Evolutionary conservation across 1,140 invertebrate genomes (phyloP).

Genomic region (Gonatopus flavifemur): DNA sequence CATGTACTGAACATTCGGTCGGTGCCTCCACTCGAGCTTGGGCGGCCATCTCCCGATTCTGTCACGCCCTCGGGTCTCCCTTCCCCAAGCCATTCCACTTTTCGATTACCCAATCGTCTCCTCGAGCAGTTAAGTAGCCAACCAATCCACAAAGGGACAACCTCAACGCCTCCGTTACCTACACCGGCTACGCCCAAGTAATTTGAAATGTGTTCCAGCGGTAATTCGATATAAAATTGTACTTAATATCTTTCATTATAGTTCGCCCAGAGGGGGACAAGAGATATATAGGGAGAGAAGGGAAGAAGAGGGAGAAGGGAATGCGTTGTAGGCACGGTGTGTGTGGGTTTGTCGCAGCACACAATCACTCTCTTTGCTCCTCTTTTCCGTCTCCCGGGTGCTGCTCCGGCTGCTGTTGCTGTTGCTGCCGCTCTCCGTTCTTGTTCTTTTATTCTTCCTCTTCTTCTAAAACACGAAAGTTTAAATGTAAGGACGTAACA

Average conservation of each 20-base stretch:
- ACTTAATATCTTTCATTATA: conserved; percentile 61
- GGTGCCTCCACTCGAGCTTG: conserved; percentile 24
- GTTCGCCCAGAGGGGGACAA: conserved; percentile 27
- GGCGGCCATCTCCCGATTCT: conserved; percentile 49
- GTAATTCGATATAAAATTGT: conserved; percentile 62
- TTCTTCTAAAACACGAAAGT: too few species aligned
- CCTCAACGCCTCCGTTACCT: conserved; percentile 24
- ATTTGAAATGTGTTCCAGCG: conserved; percentile 57
- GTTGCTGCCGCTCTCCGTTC: too few species aligned
- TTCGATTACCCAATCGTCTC: conserved; percentile 37
- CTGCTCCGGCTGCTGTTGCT: too few species aligned
- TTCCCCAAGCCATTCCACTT: not conserved
- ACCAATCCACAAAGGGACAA: conserved; percentile 29
- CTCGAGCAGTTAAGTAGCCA: conserved; percentile 18
- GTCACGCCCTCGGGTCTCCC: conserved; percentile 40
- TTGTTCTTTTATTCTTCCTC: too few species aligned
- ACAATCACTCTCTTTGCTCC: too few species aligned
- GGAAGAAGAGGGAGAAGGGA: not conserved
- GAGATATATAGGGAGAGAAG: not conserved
- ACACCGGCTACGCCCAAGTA: conserved; percentile 50
- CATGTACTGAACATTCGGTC: conserved; percentile 32
- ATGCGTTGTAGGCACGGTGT: too few species aligned
- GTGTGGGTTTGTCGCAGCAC: too few species aligned
- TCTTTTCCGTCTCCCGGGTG: too few species aligned
- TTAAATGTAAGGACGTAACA: too few species aligned